Base-by-base conservation (phyloP, 2,797 vertebrate species). In the Heterohyrax brucei region DNA sequence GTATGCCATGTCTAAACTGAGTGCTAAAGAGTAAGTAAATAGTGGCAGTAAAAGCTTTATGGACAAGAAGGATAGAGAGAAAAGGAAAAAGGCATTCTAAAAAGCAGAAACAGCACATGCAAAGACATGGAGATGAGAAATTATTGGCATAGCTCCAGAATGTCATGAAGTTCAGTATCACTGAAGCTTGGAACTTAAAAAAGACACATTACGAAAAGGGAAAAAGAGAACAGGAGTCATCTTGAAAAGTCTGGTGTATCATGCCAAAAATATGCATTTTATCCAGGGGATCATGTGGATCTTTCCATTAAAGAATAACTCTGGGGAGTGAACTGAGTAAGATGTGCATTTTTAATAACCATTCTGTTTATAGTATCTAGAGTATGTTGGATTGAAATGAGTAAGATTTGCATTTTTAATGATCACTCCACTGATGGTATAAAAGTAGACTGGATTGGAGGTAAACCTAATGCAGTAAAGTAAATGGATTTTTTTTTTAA, bases 281-380 rank as follows among this genome's bases (percentile, higher is more conserved):
- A 24, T 77, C n/a, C 85, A n/a, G 83, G 84, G 87, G 44, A 33
- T 30, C 83, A 68, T 46, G 7, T 16, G 1, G 39, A 18, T 16
- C n/a, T 12, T 59, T 93, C 79, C 80, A 83, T 83, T 88, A 94
- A 87, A 93, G 61, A 89, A 62, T 83, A 85, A 90, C 28, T 90
- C 39, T 46, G 79, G 24, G 46, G 39, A 72, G 66, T 62, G 70
- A 90, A 93, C 85, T 33, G 33, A 94, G 61, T 66, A 93, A 33
- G n/a, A 82, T 66, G 90, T 97, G 44, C 89, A 93, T 92, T 95
- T 97, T 96, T 92, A 96, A 95, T 95, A 44, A 86, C 59, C 86
- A 48, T 16, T 93, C 28, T 73, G 16, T 44, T 90, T 79, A 68
- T 3, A 83, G 6, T 72, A 87, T 44, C 59, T 87, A 75, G 18